Evolutionary conservation across 2,888 invertebrate species (phyloP), one percentile per base, ranked within the genome.

Genomic region (Cryptophagus acutangulus): DNA sequence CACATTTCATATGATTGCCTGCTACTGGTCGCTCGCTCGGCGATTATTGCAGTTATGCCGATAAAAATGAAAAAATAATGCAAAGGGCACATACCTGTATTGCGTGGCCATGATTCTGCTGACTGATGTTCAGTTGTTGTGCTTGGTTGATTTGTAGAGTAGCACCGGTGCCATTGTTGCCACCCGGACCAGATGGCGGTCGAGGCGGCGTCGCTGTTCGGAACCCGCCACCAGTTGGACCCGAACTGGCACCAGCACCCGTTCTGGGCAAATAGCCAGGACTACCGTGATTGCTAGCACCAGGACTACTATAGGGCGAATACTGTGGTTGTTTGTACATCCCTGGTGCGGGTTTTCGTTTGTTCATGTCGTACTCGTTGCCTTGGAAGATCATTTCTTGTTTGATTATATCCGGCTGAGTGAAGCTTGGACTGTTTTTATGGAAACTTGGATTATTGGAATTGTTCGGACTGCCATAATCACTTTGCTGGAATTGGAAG

Each of bases 91-190:
- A 74, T 61, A 88, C 88, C 80, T 89, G 88, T 55, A 89, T 81
- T 59, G 83, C 84, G 65, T 85, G 86, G 49, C 70, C 76, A 36
- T 69, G 71, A 26, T 80, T 80, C 34, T 85, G 84, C 63, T 90
- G 90, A 54, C 77, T 80, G 56, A 92, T 85, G 68, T 91, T 90
- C 67, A 91, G 71, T 67, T 90, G 89, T 66, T 89, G 89, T 40
- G 87, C 86, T 68, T 90, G 90, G 62, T 85, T 86, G 74, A 91
- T 87, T 69, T 90, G 89, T 51, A 89, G 70, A 25, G 78, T 78
- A 18, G 80, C 71, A 6, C 77, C 73, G 5, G 57, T 51, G 25
- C 52, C 54, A 34, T 54, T 58, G n/a, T 42, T 38, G 3, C 52
- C 56, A 8, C 64, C 63, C 1, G 74, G 70, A 33, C 75, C 75